These are phyloP conservation scores for Hoplodrina ambigua DNA, from an alignment of 2,888 invertebrate genomes.

Conservation along the genomic window DNA sequence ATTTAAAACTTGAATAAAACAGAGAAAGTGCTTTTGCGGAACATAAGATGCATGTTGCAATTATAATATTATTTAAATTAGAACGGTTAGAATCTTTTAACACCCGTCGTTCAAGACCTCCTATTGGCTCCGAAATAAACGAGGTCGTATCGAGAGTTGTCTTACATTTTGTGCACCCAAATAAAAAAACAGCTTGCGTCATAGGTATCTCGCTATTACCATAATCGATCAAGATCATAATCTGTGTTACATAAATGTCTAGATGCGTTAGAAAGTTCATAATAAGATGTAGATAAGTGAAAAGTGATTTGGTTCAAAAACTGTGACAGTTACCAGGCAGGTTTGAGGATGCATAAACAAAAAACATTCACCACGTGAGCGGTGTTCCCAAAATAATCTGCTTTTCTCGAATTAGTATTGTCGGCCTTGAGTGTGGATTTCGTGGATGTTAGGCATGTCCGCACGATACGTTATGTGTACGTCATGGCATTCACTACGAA, in stretches of 20 bases:
- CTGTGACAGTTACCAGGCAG: constrained; percentile 50
- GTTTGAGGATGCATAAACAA: constrained; percentile 58
- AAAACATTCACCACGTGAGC: constrained; percentile 54
- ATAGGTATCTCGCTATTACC: constrained; percentile 79
- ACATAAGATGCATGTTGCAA: constrained; percentile 54
- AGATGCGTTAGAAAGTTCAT: constrained; percentile 80
- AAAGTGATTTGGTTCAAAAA: constrained; percentile 59
- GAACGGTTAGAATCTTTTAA: constrained; percentile 76
- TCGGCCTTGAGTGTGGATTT: constrained; percentile 61
- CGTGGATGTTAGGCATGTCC: constrained; percentile 48
- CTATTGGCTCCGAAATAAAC: constrained; percentile 74
- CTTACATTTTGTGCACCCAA: constrained; percentile 73
- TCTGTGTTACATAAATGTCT: constrained; percentile 79
- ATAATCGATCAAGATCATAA: constrained; percentile 87
- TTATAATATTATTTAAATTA: constrained; percentile 76
- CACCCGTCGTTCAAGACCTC: constrained; percentile 72
- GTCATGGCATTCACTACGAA: constrained; percentile 45
- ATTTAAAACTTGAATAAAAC: constrained; percentile 33
- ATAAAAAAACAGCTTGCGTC: constrained; percentile 78
- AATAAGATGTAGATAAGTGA: constrained; percentile 71
- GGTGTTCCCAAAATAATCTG: constrained; percentile 63
- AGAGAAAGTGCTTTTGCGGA: constrained; percentile 58
- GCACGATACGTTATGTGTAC: constrained; percentile 44
- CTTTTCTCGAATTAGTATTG: constrained; percentile 60
- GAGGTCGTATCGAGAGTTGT: constrained; percentile 79